Base-by-base conservation (phyloP, 2,888 invertebrate genomes). In the Leucophenga maculata region DNA sequence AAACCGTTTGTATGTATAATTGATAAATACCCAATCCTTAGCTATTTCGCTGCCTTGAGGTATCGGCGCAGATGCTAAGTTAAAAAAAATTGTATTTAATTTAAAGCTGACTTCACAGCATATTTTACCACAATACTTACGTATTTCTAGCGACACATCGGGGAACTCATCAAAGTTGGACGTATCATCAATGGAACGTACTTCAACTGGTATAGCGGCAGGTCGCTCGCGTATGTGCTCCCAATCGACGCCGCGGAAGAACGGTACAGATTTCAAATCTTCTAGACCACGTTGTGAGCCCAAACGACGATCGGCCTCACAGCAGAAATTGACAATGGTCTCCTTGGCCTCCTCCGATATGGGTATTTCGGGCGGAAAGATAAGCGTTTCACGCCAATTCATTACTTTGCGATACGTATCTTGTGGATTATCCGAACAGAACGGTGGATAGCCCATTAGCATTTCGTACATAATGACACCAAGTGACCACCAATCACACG, bases 381-480 rank as follows among this genome's bases (percentile, higher is more conserved):
- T 94, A 71, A 99, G 91, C 1, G 99, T 99, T 87, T 99, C 98
- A 77, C 97, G 92, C 99, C 99, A 99, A 86, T 98, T 98, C 97
- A 99, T 98, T 79, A 99, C 99, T 90, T 97, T 97, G 69, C 92
- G 86, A 78, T 89, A 89, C 71, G 89, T 89, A 72, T 89, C 89
- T 74, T 89, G 89, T 1, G 89, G 89, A 78, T 89, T 98, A 89
- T 99, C 99, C 69, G 99, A 99, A 89, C 99, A 99, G 90, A 99
- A 99, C 68, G 99, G 99, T 74, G 99, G 99, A 89, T 99, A 99
- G 22, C 99, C 99, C 90, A 99, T 99, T 79, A 99, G 91, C 99
- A 99, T 99, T 90, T 99, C 99, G 90, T 99, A 99, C 99, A 99
- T 99, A 83, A 99, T 99, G 70, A 99, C 99, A 31, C 99, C 99